phyloP scores from a whole-genome alignment of 2,797 vertebrate species.

The Parotocinclus haroldoi region DNA sequence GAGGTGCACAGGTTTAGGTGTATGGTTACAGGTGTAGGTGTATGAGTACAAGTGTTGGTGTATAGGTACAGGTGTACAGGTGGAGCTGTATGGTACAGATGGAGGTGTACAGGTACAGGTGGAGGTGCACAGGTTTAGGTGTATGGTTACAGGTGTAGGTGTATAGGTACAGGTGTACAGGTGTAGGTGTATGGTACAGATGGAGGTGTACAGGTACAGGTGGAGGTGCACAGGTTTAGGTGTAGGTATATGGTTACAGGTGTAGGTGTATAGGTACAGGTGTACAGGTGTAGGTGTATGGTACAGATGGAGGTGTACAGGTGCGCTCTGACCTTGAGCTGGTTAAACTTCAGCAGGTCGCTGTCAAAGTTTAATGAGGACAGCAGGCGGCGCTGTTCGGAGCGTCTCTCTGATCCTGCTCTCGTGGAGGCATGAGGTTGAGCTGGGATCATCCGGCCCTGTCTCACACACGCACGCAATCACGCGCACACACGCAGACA shows the following conservation, averaged over 20 bases:
- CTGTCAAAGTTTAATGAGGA: constrained; percentile 97
- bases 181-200: too few relatives aligned
- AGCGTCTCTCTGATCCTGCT: constrained; percentile 90
- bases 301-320: too few relatives aligned
- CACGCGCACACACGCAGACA: background rate
- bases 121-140: too few relatives aligned
- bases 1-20: too few relatives aligned
- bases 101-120: too few relatives aligned
- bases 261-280: too few relatives aligned
- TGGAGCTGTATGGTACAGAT: background rate
- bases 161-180: too few relatives aligned
- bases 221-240: too few relatives aligned
- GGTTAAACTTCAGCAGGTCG: constrained; percentile 97
- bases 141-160: background rate
- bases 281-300: too few relatives aligned
- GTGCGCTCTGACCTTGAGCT: constrained; percentile 82
- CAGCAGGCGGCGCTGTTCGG: constrained; percentile 89
- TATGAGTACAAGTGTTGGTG: too few relatives aligned
- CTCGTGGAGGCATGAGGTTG: constrained; percentile 92
- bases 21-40: background rate
- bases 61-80: too few relatives aligned
- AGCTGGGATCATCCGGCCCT: constrained; percentile 98
- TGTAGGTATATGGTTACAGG: background rate
- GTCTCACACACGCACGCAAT: constrained; percentile 25
- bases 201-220: too few relatives aligned